Evolutionary conservation across 2,888 invertebrate species (phyloP).

Genomic region (Miltochrista miniata): DNA sequence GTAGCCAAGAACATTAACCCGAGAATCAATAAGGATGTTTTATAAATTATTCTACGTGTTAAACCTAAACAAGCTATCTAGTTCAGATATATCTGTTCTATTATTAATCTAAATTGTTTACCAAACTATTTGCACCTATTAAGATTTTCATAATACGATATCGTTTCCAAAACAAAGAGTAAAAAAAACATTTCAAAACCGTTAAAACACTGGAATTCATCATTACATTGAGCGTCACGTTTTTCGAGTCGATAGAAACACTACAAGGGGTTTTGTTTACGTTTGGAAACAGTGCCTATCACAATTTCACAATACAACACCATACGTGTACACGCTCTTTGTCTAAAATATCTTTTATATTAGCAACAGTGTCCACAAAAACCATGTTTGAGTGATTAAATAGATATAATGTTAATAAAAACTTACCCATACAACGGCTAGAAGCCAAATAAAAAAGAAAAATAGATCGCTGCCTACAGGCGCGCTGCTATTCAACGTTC

Average conservation of each 20-base stretch:
- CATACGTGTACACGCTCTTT: slow-evolving; percentile 29
- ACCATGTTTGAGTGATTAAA: neutral
- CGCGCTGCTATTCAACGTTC: slow-evolving; percentile 68
- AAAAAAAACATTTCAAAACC: too few species aligned
- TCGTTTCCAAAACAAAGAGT: too few species aligned
- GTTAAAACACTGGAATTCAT: too few species aligned
- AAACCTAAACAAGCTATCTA: too few species aligned
- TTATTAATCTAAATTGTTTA: too few species aligned
- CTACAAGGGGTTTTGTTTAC: slow-evolving; percentile 32
- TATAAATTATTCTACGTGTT: neutral
- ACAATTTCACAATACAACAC: slow-evolving; percentile 22
- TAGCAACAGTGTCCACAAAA: slow-evolving; percentile 8
- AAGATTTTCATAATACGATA: too few species aligned
- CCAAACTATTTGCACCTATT: too few species aligned
- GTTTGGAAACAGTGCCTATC: slow-evolving; percentile 24
- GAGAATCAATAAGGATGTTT: neutral
- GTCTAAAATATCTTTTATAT: slow-evolving; percentile 11
- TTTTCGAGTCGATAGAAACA: slow-evolving; percentile 13
- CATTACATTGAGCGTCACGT: neutral
- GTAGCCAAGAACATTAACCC: neutral
- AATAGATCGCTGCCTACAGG: slow-evolving; percentile 66
- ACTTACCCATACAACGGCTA: slow-evolving; percentile 85
- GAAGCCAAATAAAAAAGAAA: slow-evolving; percentile 84
- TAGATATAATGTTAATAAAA: slow-evolving; percentile 29
- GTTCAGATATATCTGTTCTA: too few species aligned